Evolutionary conservation across 1,140 invertebrate species (phyloP), one percentile per base, ranked within the genome.

Genomic region (Magallana angulata): DNA sequence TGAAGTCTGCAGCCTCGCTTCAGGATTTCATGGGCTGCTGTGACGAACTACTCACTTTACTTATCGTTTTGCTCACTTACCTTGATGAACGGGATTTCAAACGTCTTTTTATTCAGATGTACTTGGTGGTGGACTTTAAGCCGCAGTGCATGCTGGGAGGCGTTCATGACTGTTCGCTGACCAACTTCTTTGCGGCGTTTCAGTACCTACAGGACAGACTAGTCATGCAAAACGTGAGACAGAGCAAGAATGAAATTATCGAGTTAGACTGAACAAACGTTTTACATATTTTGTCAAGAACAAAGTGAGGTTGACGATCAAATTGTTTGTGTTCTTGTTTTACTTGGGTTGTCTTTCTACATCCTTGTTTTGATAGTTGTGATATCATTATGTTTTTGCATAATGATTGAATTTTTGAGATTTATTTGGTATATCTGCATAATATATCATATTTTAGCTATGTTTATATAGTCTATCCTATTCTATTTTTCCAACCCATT

Each of bases 141-240:
- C 86, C 90, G 14, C 81, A 82, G n/a, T 90, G 89, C 48, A 85
- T 90, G 58, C 81, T 57, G 9, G 90, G 90, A 57, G 86, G 88
- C 83, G 87, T 89, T 24, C 90, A 90, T 80, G 90, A 90, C 58
- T 90, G 87, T 64, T 88, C 86, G 7, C 80, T 90, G 30, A 90
- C 88, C 57, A 90, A 89, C 24, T 89, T 90, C 57, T 87, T 84
- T 58, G 85, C 83, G 57, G 88, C 90, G 16, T 90, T 85, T 76
- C 87, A 90, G 30, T 90, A 90, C 48, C 81, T 90, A 11, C 84
- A 85, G 24, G 88, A 89, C 57, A 84, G 83, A 59, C 60, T 85
- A 24, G 83, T 89, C 18, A 48, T 87, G 59, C 16, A 87, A 16
- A 76, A 76, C 9, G 68, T 76, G 18, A 36, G 68, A 9, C 24